Conservation (phyloP, 2,888 invertebrate genomes). For the Synanthedon andrenaeformis region DNA sequence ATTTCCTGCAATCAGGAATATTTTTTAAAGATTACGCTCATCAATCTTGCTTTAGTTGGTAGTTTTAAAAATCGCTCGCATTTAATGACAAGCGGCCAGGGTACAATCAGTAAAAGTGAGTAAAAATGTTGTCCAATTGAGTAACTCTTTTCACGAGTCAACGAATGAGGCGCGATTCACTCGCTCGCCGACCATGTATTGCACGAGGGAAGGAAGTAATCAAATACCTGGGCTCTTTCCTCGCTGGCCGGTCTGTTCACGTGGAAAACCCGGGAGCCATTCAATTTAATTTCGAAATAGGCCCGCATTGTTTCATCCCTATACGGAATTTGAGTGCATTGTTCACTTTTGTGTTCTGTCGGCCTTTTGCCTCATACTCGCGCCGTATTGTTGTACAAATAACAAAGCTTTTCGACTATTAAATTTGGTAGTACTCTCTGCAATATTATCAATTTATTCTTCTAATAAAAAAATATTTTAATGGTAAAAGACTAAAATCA, state of each 20-base stretch:
- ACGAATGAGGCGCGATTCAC: no score
- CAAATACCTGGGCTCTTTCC: constrained; percentile 14
- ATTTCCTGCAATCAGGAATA: no score
- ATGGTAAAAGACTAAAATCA: no score
- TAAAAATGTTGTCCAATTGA: no score
- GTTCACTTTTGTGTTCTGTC: background rate
- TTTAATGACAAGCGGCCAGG: no score
- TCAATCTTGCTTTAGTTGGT: no score
- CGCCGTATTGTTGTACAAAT: background rate
- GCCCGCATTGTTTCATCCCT: constrained; percentile 21
- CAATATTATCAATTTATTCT: background rate
- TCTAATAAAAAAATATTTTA: no score
- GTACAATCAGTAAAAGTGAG: no score
- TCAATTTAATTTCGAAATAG: constrained; percentile 38
- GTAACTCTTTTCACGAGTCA: no score
- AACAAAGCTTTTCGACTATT: background rate
- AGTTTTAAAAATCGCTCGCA: no score
- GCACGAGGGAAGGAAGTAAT: background rate
- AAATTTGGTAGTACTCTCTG: background rate
- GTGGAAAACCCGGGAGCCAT: constrained; percentile 28
- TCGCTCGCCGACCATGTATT: no score
- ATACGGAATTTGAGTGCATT: constrained; percentile 2
- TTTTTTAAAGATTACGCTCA: no score
- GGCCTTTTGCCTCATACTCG: background rate
- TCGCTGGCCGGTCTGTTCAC: constrained; percentile 19